A percentile compares a stretch with the other conserved stretches of the same genome.
These are phyloP conservation scores for Scolopax mira DNA, from an alignment of 2,113 vertebrate genomes.

Conservation along the genomic window DNA sequence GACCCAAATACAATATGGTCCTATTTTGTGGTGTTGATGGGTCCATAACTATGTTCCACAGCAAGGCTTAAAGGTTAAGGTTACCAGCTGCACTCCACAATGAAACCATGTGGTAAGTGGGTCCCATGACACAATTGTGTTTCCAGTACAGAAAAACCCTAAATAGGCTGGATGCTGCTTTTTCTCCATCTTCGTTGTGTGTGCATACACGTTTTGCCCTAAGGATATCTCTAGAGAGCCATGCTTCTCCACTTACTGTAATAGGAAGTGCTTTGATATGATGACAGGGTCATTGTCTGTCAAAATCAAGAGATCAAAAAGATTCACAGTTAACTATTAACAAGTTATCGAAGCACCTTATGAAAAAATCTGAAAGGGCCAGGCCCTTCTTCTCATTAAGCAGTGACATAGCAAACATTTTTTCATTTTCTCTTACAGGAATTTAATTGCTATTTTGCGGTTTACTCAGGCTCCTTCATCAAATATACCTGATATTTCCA, in stretches of 20 bases:
- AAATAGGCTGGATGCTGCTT: background rate
- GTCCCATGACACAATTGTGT: background rate
- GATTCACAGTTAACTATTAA: background rate
- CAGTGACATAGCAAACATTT: background rate
- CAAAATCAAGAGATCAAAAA: slow-evolving; percentile 38
- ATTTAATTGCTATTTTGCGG: background rate
- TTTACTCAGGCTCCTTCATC: background rate
- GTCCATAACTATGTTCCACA: background rate
- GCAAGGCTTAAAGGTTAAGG: slow-evolving; percentile 17
- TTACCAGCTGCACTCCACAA: slow-evolving; percentile 15
- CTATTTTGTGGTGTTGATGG: slow-evolving; percentile 6
- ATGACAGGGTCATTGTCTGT: slow-evolving; percentile 7
- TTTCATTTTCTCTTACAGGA: background rate
- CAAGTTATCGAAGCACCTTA: background rate
- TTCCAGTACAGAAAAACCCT: background rate
- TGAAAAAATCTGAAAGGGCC: background rate
- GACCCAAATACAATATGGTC: background rate
- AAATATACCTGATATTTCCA: background rate
- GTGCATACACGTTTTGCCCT: background rate
- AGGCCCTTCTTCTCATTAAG: background rate
- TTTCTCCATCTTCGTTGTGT: background rate
- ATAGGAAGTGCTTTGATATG: slow-evolving; percentile 27
- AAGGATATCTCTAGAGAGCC: background rate
- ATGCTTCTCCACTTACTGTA: background rate
- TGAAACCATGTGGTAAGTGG: background rate